phyloP scores from a whole-genome alignment of 2,888 invertebrate species.

The Torymus auratus region DNA sequence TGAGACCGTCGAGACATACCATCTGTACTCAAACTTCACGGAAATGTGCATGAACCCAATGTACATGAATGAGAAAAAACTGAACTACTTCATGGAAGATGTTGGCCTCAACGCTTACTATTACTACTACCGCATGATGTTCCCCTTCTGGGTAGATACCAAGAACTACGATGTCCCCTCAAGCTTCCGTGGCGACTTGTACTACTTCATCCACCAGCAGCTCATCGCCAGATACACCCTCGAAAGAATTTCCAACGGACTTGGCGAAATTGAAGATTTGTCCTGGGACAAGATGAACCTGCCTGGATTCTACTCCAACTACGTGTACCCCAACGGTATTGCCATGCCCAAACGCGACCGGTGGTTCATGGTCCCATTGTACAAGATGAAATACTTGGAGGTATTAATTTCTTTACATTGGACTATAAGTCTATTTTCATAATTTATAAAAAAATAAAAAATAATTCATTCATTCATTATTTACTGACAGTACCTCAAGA shows the following conservation, averaged over 20 bases:
- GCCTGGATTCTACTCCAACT: constrained; percentile 80
- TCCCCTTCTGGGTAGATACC: constrained; percentile 83
- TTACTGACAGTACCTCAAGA: constrained; percentile 41
- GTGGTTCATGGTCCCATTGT: constrained; percentile 71
- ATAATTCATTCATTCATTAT: too few relatives aligned
- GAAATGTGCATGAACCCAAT: constrained; percentile 76
- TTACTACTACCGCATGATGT: constrained; percentile 82
- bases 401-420: background rate
- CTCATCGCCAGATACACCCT: constrained; percentile 83
- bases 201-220: constrained; percentile 83
- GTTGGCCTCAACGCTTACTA: constrained; percentile 83
- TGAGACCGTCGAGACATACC: constrained; percentile 74
- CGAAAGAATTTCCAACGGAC: constrained; percentile 83
- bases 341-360: constrained; percentile 80
- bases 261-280: constrained; percentile 81
- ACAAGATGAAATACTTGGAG: constrained; percentile 69
- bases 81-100: constrained; percentile 85
- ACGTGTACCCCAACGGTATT: constrained; percentile 81
- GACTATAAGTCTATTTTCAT: too few relatives aligned
- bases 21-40: constrained; percentile 82
- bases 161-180: constrained; percentile 77
- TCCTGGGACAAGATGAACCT: constrained; percentile 77
- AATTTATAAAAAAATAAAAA: too few relatives aligned
- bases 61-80: constrained; percentile 79
- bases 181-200: constrained; percentile 82